Evolutionary conservation across 2,888 invertebrate species (phyloP), one percentile per base, ranked within the genome.

Genomic region (Caenorhabditis sinica): DNA sequence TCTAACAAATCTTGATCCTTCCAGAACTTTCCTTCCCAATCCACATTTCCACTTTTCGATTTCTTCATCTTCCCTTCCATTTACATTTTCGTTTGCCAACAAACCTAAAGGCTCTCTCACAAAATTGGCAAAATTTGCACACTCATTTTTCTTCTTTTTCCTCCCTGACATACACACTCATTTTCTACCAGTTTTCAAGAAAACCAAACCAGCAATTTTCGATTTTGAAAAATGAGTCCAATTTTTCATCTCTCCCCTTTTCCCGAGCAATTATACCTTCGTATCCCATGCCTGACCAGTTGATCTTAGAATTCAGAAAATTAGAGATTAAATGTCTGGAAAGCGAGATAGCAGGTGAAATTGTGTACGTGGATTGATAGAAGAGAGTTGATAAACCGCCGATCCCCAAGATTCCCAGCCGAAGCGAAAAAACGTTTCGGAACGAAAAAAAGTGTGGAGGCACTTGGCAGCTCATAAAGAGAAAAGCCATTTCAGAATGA

Each of bases 401-500:
- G 40, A 40, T 40, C 40, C 40, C 40, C 40, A 6, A 40, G 13
- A 13, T 51, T 20, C 51, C 11, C 20, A 49, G 20, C 8, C 49
- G n/a, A 49, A 49, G n/a, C n/a, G 49, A 28, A 28, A 28, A 28
- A 40, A 11, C 33, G 40, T 40, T 58, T 28, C 33, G 13, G 8
- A 60, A 60, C 60, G 15, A 56, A 61, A 61, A 36, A 60, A 36
- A 13, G 63, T 65, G 15, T 45, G 11, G 60, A 36, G 73, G 43
- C 53, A 63, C 53, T 74, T 63, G 28, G 53, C 66, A 66, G 15
- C 66, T 66, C 66, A 45, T 66, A 51, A 30, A 65, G 15, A 13
- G 43, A 56, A 75, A 75, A 65, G 66, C 75, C 58, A 75, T 75
- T 75, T 28, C 66, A 75, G 75, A 75, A 43, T 66, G 66, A 58